These are phyloP conservation scores for Amiota minor DNA, from an alignment of 2,888 invertebrate species.

Conservation along the genomic window DNA sequence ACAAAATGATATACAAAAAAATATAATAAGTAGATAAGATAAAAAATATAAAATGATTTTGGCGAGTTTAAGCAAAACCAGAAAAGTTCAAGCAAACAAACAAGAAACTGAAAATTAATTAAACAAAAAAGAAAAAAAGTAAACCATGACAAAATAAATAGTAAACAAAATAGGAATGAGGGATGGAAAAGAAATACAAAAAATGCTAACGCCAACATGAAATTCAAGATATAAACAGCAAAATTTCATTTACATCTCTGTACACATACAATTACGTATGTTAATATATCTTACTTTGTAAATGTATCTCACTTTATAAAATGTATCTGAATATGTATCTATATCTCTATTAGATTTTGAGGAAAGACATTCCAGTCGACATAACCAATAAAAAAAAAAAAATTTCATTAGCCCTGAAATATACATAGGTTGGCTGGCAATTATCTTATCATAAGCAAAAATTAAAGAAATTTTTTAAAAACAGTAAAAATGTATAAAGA, in stretches of 20 bases:
- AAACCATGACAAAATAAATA: not conserved
- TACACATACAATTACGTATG: conserved; percentile 2
- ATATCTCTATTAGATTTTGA: too few species aligned
- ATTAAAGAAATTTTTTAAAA: conserved; percentile 31
- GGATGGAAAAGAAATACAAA: too few species aligned
- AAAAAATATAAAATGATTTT: not conserved
- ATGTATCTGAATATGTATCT: too few species aligned
- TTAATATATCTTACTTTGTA: not conserved
- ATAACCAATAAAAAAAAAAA: too few species aligned
- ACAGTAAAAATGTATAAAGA: conserved; percentile 39
- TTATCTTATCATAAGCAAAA: conserved; percentile 42
- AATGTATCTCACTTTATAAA: not conserved
- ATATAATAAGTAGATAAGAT: not conserved
- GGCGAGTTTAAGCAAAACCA: not conserved
- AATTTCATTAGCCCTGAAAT: conserved; percentile 50
- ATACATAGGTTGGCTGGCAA: conserved; percentile 54
- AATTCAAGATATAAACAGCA: too few species aligned
- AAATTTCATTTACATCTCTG: too few species aligned
- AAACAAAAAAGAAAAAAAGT: not conserved
- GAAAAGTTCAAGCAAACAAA: conserved; percentile 3
- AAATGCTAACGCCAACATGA: too few species aligned
- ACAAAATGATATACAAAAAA: not conserved
- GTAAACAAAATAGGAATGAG: not conserved
- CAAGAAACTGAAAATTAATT: not conserved
- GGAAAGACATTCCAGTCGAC: too few species aligned